Conservation (phyloP, 2,888 invertebrate species). For the Glomeris marginata region DNA sequence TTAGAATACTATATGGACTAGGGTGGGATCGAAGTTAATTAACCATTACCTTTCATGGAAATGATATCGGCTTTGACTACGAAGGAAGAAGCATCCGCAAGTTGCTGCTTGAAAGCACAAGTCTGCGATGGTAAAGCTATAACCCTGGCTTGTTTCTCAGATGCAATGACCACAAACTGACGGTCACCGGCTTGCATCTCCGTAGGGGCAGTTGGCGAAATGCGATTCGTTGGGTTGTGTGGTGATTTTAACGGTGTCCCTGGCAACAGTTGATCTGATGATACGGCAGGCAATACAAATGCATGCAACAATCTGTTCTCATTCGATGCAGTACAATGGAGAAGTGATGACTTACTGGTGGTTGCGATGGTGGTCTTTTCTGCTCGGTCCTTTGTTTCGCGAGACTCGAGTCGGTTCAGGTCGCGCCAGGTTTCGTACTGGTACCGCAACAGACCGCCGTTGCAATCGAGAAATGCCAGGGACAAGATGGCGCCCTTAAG, state of each 20-base stretch:
- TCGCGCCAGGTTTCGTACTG: constrained; percentile 88
- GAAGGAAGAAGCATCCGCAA: constrained; percentile 77
- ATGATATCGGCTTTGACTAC: constrained; percentile 85
- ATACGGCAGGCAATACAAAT: background rate
- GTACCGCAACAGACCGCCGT: constrained; percentile 78
- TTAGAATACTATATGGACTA: too few species aligned
- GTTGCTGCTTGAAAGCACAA: constrained; percentile 81
- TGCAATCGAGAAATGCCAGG: constrained; percentile 92
- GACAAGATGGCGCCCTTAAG: constrained; percentile 87
- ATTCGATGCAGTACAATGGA: background rate
- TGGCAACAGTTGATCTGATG: constrained; percentile 14
- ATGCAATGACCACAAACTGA: constrained; percentile 84
- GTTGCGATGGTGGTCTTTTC: constrained; percentile 17
- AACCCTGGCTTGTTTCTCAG: constrained; percentile 88
- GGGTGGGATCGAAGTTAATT: background rate
- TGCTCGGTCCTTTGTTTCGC: constrained; percentile 8
- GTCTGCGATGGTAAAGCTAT: constrained; percentile 90
- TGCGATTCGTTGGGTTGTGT: constrained; percentile 30
- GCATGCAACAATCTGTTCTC: background rate
- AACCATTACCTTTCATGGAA: constrained; percentile 68
- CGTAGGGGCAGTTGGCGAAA: constrained; percentile 33
- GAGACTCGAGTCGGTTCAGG: constrained; percentile 38
- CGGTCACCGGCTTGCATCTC: constrained; percentile 46
- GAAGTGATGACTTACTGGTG: background rate
- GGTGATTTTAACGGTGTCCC: constrained; percentile 28